Base-by-base conservation (phyloP, 1,140 invertebrate species). In the Brachionus asplanchnoidis region DNA sequence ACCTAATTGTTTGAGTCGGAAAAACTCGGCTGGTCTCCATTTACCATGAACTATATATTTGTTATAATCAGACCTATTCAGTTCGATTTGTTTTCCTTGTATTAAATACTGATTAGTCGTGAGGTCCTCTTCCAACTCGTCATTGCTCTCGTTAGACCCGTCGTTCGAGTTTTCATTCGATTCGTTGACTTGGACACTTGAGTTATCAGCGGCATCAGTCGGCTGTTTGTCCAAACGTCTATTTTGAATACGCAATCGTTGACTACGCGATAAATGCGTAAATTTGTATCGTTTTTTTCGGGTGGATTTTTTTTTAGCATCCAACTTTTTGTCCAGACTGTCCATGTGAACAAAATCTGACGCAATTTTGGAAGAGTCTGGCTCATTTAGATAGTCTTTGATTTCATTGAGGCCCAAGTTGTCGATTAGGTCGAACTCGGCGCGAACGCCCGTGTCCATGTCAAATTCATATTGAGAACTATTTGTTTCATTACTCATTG, bases 1-100 rank as follows among this genome's bases (percentile, higher is more conserved):
- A 82, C 79, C 79, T 32, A 26, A 20, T 82, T 82, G 79, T 7
- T 82, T 68, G 11, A 68, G 26, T 32, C 79, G 50, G 20, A 82
- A 82, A 46, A 82, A 82, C 53, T 82, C 79, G n/a, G 32, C 32
- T 17, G 53, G 50, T 68, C 53, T 82, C 79, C 79, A 82, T 68
- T 82, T 82, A 68, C 79, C 79, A 82, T 65, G 36, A 20, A 20
- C 36, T n/a, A 82, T 82, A 26, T 65, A 82, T 14, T 44, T 32
- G 12, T 82, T 44, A 66, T 82, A 68, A 26, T 82, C 79, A 11
- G 53, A 82, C 23, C 42, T 26, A 11, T 32, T 65, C 4, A 82
- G 42, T 82, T 65, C 32, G 17, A 82, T 46, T 46, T 65, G 32
- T 68, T 82, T 82, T 4, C 79, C 79, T 28, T 82, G 79, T 26